Base-by-base conservation (phyloP, 2,113 vertebrate species). In the Salvelinus namaycush region DNA sequence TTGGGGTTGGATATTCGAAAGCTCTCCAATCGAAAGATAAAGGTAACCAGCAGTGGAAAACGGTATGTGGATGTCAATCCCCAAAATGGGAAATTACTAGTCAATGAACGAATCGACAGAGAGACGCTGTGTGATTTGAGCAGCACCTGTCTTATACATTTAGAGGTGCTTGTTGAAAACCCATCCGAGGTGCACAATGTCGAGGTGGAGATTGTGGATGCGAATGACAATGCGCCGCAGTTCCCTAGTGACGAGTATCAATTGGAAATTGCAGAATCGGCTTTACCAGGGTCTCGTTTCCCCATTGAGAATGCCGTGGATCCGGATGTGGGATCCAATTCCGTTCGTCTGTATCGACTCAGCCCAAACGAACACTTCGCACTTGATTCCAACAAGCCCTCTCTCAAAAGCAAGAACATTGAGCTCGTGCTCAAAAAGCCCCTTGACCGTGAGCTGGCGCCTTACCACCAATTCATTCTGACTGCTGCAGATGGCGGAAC, bases 341-440 rank as follows among this genome's bases (percentile, higher is more conserved):
- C 97, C 0, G 93, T 99, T 78, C 96, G 96, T 54, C 92, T 90
- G 70, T 99, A 98, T 81, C 94, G 94, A 78, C 95, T 98, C 64
- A 97, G 96, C 88, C 93, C 96, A 84, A 98, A 86, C 74, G 95
- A 92, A 57, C 96, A 97, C 91, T 98, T 99, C 77, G 95, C 94
- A 51, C 90, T 99, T 90, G 97, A 97, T 70, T 95, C 96, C 3
- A 97, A 95, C 75, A 95, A 96, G 26, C 94, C 97, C 70, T 95
- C 95, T 77, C 89, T 94, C 0, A 96, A 96, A 67, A 95, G 94
- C 82, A 97, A 97, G 84, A 87, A 91, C 88, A 89, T 93, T 68
- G 93, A 94, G 86, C 90, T 94, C 0, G 92, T 95, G 87, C 93
- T 95, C 74, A 92, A 94, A 82, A 94, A 93, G 83, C 88, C 90